A percentile compares a stretch with the other conserved stretches of the same genome.
Conservation (phyloP, 2,888 invertebrate genomes). For the Harpagoxenus sublaevis region DNA sequence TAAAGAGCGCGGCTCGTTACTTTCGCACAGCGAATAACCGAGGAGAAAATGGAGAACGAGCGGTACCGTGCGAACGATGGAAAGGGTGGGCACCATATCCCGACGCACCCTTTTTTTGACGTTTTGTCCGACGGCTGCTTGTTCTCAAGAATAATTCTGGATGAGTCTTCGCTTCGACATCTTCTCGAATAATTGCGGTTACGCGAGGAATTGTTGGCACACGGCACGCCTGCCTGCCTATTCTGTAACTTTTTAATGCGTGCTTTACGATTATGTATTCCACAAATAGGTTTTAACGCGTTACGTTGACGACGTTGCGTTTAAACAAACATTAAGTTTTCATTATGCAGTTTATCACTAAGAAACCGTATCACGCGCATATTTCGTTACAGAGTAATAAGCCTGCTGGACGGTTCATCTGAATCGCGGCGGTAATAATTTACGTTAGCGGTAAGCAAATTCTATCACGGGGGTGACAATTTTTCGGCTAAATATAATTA, state of each 20-base stretch:
- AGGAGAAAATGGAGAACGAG: constrained; percentile 29
- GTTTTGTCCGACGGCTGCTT: constrained; percentile 2
- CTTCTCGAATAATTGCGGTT: constrained; percentile 21
- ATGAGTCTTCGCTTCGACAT: constrained; percentile 12
- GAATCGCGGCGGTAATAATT: constrained; percentile 25
- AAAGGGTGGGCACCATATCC: background rate
- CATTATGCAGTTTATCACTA: too few species aligned
- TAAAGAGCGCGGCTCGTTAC: constrained; percentile 56
- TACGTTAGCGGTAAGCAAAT: background rate
- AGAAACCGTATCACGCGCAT: too few species aligned
- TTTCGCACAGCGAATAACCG: constrained; percentile 25
- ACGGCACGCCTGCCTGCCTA: background rate
- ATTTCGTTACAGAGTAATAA: too few species aligned
- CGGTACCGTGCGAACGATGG: too few species aligned
- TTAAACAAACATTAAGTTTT: too few species aligned
- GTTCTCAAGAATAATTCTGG: constrained; percentile 15
- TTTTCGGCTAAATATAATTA: background rate
- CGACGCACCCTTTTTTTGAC: background rate
- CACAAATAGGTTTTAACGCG: too few species aligned
- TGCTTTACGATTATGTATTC: too few species aligned
- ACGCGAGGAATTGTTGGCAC: background rate
- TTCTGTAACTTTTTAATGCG: too few species aligned
- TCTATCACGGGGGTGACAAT: background rate
- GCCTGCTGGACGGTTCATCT: background rate
- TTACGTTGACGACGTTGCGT: too few species aligned